These are phyloP conservation scores for Gyrodactylus salaris DNA, from an alignment of 1,140 invertebrate genomes.

Conservation along the genomic window DNA sequence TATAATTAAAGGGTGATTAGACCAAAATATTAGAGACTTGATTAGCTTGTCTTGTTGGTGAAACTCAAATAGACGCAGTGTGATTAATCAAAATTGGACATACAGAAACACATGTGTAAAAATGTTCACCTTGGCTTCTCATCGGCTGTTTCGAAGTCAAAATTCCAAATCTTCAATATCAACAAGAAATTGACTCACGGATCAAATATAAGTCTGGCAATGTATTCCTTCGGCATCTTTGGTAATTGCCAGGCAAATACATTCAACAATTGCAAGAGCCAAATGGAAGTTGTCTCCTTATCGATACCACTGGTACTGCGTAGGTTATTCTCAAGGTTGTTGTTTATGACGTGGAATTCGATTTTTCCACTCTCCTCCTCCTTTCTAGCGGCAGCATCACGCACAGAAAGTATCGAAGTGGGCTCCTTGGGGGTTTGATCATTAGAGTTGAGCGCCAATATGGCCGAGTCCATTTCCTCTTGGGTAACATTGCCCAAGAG, in stretches of 20 bases:
- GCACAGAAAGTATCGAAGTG: slow-evolving; percentile 29
- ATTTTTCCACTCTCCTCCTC: slow-evolving; percentile 59
- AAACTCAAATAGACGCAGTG: no score
- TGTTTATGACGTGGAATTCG: slow-evolving; percentile 64
- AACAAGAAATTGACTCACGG: slow-evolving; percentile 28
- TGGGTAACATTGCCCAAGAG: not conserved
- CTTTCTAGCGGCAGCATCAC: slow-evolving; percentile 54
- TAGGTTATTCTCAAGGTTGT: slow-evolving; percentile 19
- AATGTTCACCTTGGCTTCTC: no score
- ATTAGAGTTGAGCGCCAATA: not conserved
- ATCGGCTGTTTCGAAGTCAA: not conserved
- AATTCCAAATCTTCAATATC: slow-evolving; percentile 12
- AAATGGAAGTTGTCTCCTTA: slow-evolving; percentile 21
- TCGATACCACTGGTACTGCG: not conserved
- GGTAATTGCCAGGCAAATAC: slow-evolving; percentile 78
- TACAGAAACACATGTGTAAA: no score
- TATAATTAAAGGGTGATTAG: slow-evolving; percentile 28
- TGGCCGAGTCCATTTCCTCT: not conserved
- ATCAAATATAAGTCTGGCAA: slow-evolving; percentile 78
- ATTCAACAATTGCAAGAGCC: slow-evolving; percentile 66
- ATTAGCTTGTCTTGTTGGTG: no score
- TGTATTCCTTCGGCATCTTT: slow-evolving; percentile 87
- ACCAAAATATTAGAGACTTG: no score
- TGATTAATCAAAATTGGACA: no score
- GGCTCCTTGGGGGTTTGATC: slow-evolving; percentile 31